Conservation (phyloP, 2,888 invertebrate genomes). For the Drosophila barbarae region DNA sequence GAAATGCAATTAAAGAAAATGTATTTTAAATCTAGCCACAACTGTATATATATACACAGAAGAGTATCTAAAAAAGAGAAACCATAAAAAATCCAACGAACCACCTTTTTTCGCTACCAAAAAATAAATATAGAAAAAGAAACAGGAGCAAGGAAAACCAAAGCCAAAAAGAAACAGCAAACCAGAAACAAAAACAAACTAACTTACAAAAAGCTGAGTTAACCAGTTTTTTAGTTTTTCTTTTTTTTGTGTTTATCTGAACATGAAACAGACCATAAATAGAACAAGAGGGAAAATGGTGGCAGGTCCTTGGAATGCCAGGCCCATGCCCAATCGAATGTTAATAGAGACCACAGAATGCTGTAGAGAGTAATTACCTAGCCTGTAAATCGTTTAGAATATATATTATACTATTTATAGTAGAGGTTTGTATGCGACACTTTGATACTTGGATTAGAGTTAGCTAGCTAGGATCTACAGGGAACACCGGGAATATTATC, state of each 20-base stretch:
- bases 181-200: constrained; percentile 33
- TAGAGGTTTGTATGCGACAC: constrained; percentile 24
- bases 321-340: constrained; percentile 15
- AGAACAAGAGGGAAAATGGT: constrained; percentile 25
- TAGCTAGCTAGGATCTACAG: constrained; percentile 33
- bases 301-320: constrained; percentile 8
- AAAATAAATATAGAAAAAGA: constrained; percentile 20
- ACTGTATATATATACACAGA: constrained; percentile 59
- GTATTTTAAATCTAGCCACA: constrained; percentile 46
- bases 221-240: constrained; percentile 29
- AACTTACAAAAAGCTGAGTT: constrained; percentile 40
- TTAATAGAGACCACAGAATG: constrained; percentile 15
- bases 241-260: constrained; percentile 2
- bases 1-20: constrained; percentile 56
- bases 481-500: constrained; percentile 11
- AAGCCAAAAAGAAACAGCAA: constrained; percentile 35
- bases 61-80: constrained; percentile 30
- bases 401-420: constrained; percentile 4
- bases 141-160: constrained; percentile 29
- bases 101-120: constrained; percentile 73
- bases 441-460: constrained; percentile 36
- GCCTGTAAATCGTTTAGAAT: constrained; percentile 6
- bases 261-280: constrained; percentile 40
- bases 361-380: constrained; percentile 20
- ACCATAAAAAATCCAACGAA: constrained; percentile 67